Percentiles rank a stretch among this genome's conserved stretches.
These are phyloP conservation scores for Nephrotoma guestfalica DNA, from an alignment of 2,888 invertebrate species.

Conservation along the genomic window DNA sequence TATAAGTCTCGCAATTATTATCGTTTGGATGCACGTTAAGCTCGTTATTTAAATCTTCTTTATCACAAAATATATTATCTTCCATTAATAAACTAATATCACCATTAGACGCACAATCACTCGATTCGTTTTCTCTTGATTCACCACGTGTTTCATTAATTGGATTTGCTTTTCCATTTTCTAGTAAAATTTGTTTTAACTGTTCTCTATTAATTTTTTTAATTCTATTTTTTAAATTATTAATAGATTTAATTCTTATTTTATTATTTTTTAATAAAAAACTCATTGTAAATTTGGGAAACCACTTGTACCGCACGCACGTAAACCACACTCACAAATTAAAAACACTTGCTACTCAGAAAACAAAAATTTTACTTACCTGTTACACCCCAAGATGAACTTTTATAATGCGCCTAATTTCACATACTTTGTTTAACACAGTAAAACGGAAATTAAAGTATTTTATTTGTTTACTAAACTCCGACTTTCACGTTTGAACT, in stretches of 20 bases:
- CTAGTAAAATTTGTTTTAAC: neutral
- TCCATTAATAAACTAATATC: neutral
- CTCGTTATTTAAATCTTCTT: neutral
- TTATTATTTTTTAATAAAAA: neutral
- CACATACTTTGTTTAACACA: no score
- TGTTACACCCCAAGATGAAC: no score
- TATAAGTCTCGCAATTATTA: neutral
- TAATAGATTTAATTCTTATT: neutral
- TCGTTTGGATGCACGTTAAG: neutral
- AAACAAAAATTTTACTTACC: no score
- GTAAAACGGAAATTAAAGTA: no score
- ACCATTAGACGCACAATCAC: neutral
- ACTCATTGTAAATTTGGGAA: no score
- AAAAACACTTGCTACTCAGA: no score
- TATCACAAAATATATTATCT: neutral
- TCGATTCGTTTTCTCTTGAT: neutral
- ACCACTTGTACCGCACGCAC: no score
- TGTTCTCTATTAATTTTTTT: neutral
- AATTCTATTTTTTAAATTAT: neutral
- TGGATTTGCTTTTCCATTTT: neutral
- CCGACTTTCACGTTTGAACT: no score
- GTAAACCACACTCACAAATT: no score
- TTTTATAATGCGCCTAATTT: no score
- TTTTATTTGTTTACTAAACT: no score
- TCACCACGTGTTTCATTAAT: neutral